A percentile compares a stretch with the other conserved stretches of the same genome.
phyloP scores from a whole-genome alignment of 2,797 vertebrate genomes.

The Mormyrus proboscirostris region DNA sequence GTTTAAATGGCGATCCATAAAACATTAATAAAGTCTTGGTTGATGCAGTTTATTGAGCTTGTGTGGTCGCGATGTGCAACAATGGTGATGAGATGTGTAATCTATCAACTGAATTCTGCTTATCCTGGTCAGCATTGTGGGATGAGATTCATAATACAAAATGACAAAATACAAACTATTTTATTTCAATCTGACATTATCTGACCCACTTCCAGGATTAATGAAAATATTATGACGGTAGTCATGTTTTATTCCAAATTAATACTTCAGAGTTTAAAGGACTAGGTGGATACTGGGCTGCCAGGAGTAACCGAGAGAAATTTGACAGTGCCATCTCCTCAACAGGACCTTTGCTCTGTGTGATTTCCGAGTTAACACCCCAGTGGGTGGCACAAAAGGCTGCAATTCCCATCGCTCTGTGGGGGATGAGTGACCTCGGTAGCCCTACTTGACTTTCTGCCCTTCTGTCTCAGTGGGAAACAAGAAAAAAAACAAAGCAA shows the following conservation, averaged over 20 bases:
- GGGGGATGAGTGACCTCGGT: neutral
- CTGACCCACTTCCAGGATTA: neutral
- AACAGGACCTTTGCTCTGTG: neutral
- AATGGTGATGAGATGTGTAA: neutral
- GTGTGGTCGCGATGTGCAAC: neutral
- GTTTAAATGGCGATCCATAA: constrained; percentile 5
- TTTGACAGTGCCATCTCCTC: neutral
- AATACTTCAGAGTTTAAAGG: neutral
- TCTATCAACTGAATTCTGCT: neutral
- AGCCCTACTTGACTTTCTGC: neutral
- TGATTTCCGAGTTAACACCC: neutral
- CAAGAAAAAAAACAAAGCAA: neutral
- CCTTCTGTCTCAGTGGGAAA: neutral
- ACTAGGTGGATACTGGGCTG: neutral
- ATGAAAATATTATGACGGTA: neutral
- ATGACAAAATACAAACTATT: neutral
- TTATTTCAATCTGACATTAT: neutral
- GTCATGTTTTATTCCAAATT: neutral
- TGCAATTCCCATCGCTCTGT: neutral
- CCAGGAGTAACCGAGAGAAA: neutral
- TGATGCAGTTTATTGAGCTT: neutral
- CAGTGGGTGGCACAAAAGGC: neutral
- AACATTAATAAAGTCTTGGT: neutral
- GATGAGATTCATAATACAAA: neutral
- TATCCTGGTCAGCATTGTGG: neutral